Conservation (phyloP, 2,113 vertebrate species). For the Lipotes vexillifer region DNA sequence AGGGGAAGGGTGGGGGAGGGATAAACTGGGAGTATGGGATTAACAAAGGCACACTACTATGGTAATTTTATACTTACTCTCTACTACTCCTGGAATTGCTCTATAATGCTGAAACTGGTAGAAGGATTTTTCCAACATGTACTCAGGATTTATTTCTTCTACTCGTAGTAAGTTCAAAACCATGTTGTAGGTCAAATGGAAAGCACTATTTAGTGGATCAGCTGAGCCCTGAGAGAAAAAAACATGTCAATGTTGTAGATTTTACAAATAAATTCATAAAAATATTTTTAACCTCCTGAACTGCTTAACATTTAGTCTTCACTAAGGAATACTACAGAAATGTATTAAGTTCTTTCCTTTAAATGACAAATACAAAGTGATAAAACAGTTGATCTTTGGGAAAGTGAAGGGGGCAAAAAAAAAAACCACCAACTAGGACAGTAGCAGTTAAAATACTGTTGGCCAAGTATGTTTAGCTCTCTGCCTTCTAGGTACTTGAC, state of each 20-base stretch:
- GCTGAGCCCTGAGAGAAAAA: conserved; percentile 86
- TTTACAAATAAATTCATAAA: not conserved
- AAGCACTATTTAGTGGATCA: conserved; percentile 97
- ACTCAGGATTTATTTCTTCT: conserved; percentile 99
- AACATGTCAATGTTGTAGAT: not conserved
- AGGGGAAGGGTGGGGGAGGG: not conserved
- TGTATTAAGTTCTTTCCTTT: not conserved
- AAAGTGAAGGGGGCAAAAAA: not conserved
- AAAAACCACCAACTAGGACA: not conserved
- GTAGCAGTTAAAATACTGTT: not conserved
- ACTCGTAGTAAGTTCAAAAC: conserved; percentile 97
- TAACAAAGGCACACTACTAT: not conserved
- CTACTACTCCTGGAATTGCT: conserved; percentile 95
- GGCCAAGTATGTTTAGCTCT: not conserved
- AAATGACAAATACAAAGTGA: not conserved
- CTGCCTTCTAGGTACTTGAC: not conserved
- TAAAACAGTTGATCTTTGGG: not conserved
- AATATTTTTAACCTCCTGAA: not conserved
- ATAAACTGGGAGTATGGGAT: not conserved
- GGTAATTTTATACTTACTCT: conserved; percentile 86
- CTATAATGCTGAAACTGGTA: conserved; percentile 99
- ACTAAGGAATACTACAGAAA: not conserved
- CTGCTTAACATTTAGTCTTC: not conserved
- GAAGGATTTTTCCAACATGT: conserved; percentile 99
- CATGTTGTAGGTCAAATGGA: conserved; percentile 99